phyloP scores from a whole-genome alignment of 2,888 invertebrate species.

The Heteropelma amictum region DNA sequence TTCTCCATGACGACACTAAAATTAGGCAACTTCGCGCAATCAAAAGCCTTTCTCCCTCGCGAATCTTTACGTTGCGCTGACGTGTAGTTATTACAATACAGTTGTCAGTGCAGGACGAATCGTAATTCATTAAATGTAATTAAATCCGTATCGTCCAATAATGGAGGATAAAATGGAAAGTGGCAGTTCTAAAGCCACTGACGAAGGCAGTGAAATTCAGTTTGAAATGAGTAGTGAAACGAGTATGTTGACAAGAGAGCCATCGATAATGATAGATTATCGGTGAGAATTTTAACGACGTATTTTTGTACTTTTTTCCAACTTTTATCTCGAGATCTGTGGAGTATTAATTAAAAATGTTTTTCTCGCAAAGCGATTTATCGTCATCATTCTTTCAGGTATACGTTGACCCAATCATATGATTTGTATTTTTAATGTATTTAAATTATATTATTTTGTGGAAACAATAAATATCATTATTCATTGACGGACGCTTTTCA shows the following conservation, averaged over 20 bases:
- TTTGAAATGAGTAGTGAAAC: constrained; percentile 20
- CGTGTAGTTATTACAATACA: constrained; percentile 10
- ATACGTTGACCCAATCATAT: constrained; percentile 9
- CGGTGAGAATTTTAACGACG: constrained; percentile 33
- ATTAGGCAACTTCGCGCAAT: constrained; percentile 36
- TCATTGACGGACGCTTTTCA: background rate
- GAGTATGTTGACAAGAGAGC: constrained; percentile 32
- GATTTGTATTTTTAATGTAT: constrained; percentile 13
- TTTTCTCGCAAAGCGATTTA: background rate
- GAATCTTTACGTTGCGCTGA: constrained; percentile 1
- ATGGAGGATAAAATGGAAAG: constrained; percentile 40
- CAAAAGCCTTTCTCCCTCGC: constrained; percentile 4
- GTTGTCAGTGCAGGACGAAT: too few species aligned
- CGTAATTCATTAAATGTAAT: too few species aligned
- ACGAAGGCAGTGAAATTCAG: constrained; percentile 20
- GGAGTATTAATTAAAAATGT: background rate
- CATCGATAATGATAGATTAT: constrained; percentile 58
- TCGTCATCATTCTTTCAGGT: background rate
- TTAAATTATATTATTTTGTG: background rate
- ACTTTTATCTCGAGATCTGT: too few species aligned
- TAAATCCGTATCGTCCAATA: too few species aligned
- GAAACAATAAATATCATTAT: background rate
- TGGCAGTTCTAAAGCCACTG: background rate
- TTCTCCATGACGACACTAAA: constrained; percentile 59
- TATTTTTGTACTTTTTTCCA: background rate